A percentile compares a stretch with the other conserved stretches of the same genome.
Evolutionary conservation across 2,888 invertebrate species (phyloP).

Genomic region (Adelognathus sp.): DNA sequence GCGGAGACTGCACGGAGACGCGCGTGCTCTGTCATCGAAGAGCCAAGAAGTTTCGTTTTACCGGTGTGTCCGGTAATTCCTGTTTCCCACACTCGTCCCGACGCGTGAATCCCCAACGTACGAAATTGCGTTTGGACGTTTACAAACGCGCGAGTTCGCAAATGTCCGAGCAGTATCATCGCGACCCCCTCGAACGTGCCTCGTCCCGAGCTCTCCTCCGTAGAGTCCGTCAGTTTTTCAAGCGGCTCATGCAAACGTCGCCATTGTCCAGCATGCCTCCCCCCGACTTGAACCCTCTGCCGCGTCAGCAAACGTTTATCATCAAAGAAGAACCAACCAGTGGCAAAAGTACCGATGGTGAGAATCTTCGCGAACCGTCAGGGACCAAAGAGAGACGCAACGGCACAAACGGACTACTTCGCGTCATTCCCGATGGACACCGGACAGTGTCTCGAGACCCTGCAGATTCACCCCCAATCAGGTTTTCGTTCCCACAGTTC

Average conservation of each 20-base stretch:
- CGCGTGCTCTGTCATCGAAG: conserved; percentile 59
- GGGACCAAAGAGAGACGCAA: conserved; percentile 18
- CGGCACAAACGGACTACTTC: neutral
- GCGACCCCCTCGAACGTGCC: too few relatives aligned
- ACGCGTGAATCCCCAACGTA: conserved; percentile 36
- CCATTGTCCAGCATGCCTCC: neutral
- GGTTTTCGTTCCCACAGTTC: conserved; percentile 80
- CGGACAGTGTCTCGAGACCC: conserved; percentile 14
- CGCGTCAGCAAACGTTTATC: neutral
- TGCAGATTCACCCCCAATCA: conserved; percentile 75
- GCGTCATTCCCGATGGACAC: conserved; percentile 31
- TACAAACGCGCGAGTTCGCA: neutral
- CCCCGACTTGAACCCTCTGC: neutral
- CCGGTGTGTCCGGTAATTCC: conserved; percentile 71
- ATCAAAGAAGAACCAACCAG: neutral
- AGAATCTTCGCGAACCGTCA: neutral
- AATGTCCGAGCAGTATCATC: neutral
- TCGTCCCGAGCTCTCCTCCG: too few relatives aligned
- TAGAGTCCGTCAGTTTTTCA: too few relatives aligned
- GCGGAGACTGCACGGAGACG: too few relatives aligned
- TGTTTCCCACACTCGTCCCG: conserved; percentile 71
- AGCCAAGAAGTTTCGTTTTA: neutral
- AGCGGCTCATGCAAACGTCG: too few relatives aligned
- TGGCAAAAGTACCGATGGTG: neutral
- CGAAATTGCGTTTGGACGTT: neutral